Evolutionary conservation across 2,888 invertebrate genomes (phyloP).

Genomic region (Ornithoptera alexandrae): DNA sequence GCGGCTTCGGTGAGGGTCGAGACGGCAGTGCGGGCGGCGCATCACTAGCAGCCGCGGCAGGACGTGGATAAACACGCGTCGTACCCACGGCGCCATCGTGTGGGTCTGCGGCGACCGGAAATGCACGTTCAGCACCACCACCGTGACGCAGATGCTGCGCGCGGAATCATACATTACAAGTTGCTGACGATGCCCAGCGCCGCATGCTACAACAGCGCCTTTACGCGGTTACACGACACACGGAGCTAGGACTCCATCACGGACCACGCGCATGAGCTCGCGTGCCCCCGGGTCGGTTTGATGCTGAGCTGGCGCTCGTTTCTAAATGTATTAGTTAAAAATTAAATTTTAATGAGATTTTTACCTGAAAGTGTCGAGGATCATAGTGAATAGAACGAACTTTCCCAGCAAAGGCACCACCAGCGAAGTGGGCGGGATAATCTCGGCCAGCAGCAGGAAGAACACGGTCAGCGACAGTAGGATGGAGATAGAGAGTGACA

Average conservation of each 20-base stretch:
- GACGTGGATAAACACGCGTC: constrained; percentile 96
- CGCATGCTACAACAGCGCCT: no score
- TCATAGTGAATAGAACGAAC: constrained; percentile 97
- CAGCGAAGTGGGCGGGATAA: constrained; percentile 89
- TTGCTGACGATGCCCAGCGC: no score
- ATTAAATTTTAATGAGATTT: constrained; percentile 20
- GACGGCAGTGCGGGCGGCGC: constrained; percentile 88
- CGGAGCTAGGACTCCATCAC: background rate
- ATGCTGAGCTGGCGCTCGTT: no score
- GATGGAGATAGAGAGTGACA: constrained; percentile 97
- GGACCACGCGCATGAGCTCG: no score
- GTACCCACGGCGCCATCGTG: constrained; percentile 98
- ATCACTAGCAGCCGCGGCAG: constrained; percentile 95
- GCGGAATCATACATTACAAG: no score
- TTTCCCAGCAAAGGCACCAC: constrained; percentile 96
- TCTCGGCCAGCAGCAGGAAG: constrained; percentile 89
- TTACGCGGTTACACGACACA: no score
- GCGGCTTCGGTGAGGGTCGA: constrained; percentile 81
- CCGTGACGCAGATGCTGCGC: constrained; percentile 92
- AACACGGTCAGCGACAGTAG: constrained; percentile 97
- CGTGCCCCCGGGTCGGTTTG: no score
- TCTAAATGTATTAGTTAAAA: no score
- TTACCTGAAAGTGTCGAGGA: constrained; percentile 95
- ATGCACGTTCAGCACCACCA: constrained; percentile 98
- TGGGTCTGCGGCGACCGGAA: constrained; percentile 99